Evolutionary conservation across 2,888 invertebrate genomes (phyloP).

Genomic region (Dysmachus trigonus): DNA sequence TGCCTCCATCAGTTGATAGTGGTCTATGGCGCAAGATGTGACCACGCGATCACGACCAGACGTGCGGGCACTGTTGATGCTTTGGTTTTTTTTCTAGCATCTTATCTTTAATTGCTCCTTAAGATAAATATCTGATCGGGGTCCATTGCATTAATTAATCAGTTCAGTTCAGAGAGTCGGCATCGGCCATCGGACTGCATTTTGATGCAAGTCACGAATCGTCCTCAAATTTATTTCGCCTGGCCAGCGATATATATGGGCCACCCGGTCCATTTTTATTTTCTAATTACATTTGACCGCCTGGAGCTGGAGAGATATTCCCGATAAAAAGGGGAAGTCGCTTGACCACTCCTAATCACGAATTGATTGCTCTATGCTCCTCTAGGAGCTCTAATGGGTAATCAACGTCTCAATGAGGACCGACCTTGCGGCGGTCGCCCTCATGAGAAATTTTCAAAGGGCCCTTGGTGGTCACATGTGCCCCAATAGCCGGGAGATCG

Average conservation of each 20-base stretch:
- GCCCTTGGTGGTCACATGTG: neutral
- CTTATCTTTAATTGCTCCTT: neutral
- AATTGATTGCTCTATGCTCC: constrained; percentile 4
- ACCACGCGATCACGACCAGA: neutral
- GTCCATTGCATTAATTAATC: neutral
- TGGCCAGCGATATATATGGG: neutral
- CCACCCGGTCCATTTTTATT: neutral
- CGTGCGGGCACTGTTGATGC: neutral
- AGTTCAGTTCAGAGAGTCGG: no score
- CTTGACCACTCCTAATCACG: constrained; percentile 19
- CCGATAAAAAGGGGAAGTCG: neutral
- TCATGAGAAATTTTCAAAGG: neutral
- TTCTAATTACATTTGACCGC: constrained; percentile 7
- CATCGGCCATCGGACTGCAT: no score
- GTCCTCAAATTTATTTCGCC: neutral
- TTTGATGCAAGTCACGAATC: neutral
- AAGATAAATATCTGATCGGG: neutral
- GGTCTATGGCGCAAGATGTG: neutral
- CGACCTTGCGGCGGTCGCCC: neutral
- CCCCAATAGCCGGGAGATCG: neutral
- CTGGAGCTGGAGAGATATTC: neutral
- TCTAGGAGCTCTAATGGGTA: neutral
- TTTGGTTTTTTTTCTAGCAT: neutral
- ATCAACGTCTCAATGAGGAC: constrained; percentile 16
- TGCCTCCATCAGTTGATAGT: neutral